These are phyloP conservation scores for Augochlorella aurata DNA, from an alignment of 2,888 invertebrate genomes.

Conservation along the genomic window DNA sequence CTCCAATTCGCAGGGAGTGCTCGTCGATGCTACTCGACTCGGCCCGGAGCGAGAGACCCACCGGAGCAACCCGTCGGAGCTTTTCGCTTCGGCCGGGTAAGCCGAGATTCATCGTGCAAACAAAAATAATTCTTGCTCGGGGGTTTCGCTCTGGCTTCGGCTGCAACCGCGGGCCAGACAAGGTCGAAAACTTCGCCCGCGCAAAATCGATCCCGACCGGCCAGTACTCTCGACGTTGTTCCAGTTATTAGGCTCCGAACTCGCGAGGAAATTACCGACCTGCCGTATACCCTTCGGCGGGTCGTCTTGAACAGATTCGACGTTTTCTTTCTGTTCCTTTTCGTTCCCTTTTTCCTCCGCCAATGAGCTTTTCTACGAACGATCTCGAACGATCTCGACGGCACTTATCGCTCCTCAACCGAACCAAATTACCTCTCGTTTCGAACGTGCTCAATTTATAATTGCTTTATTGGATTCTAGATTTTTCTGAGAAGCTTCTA, in stretches of 20 bases:
- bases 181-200: constrained; percentile 20
- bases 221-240: constrained; percentile 28
- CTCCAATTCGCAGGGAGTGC: constrained; percentile 21
- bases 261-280: constrained; percentile 4
- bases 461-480: neutral
- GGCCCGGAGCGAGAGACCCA: neutral
- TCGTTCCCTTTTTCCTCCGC: neutral
- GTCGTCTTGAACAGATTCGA: constrained; percentile 12
- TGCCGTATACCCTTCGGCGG: neutral
- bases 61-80: neutral
- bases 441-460: neutral
- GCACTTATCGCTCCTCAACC: neutral
- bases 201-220: constrained; percentile 25
- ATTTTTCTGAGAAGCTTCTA: neutral
- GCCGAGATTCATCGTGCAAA: constrained; percentile 40
- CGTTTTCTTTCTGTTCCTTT: neutral
- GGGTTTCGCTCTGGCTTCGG: neutral
- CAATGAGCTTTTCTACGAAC: neutral
- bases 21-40: constrained; percentile 11
- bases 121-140: constrained; percentile 41
- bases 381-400: neutral
- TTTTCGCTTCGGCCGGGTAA: constrained; percentile 27
- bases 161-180: neutral
- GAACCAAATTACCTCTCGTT: neutral
- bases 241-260: constrained; percentile 33